Evolutionary conservation across 2,888 invertebrate genomes (phyloP).

Genomic region (Norana najaformis): DNA sequence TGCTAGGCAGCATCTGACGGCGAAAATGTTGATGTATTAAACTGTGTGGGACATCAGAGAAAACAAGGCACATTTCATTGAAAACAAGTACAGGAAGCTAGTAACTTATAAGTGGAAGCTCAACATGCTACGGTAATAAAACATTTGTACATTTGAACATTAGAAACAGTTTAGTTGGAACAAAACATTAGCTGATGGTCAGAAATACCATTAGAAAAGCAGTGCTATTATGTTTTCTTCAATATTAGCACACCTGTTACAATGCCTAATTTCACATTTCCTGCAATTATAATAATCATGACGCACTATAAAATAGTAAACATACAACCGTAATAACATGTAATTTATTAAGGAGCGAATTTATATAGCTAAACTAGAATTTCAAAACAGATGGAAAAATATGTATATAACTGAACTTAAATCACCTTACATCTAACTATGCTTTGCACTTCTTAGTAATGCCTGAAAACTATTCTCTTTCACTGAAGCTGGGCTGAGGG

Average conservation of each 20-base stretch:
- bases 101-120: neutral
- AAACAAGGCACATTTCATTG: constrained; percentile 5
- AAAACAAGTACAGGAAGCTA: neutral
- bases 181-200: neutral
- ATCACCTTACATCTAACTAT: neutral
- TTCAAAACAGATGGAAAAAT: neutral
- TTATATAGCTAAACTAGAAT: too few relatives aligned
- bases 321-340: neutral
- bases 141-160: neutral
- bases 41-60: neutral
- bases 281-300: too few relatives aligned
- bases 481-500: too few relatives aligned
- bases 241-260: neutral
- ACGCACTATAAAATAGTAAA: neutral
- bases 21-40: neutral
- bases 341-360: neutral
- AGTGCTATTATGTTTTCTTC: neutral
- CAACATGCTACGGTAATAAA: neutral
- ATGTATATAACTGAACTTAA: neutral
- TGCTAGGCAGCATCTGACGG: neutral
- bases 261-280: neutral
- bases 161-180: neutral
- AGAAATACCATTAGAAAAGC: neutral
- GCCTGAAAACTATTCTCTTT: neutral
- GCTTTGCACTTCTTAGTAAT: neutral